phyloP scores from a whole-genome alignment of 2,113 vertebrate genomes.

The Rhea americana region DNA sequence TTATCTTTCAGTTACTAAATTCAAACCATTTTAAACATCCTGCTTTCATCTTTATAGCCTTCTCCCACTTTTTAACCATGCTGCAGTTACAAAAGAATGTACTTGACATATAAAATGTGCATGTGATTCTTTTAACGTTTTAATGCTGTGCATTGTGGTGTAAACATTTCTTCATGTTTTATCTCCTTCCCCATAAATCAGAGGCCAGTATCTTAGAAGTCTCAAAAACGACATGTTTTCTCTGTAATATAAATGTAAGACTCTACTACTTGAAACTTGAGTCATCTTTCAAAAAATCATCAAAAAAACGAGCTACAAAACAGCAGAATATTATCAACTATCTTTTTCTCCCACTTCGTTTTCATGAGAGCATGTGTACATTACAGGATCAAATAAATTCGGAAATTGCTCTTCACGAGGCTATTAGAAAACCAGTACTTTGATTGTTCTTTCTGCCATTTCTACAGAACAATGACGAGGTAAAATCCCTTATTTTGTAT shows the following conservation, averaged over 20 bases:
- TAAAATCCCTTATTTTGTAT: neutral
- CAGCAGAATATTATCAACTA: slow-evolving; percentile 14
- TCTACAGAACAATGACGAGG: neutral
- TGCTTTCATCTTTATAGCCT: slow-evolving; percentile 66
- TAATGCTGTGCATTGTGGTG: slow-evolving; percentile 45
- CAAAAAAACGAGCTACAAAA: slow-evolving; percentile 34
- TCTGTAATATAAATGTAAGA: slow-evolving; percentile 52
- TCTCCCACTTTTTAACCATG: slow-evolving; percentile 47
- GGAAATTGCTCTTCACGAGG: neutral
- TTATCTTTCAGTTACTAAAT: slow-evolving; percentile 61
- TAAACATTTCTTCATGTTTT: slow-evolving; percentile 65
- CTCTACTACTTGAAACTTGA: slow-evolving; percentile 35
- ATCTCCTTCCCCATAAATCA: slow-evolving; percentile 67
- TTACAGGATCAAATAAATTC: neutral
- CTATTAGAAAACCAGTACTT: neutral
- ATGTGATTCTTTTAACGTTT: slow-evolving; percentile 56
- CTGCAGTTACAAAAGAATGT: slow-evolving; percentile 34
- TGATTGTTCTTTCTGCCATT: neutral
- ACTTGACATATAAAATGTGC: slow-evolving; percentile 57
- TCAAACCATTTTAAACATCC: slow-evolving; percentile 64
- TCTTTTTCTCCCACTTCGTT: neutral
- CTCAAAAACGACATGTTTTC: slow-evolving; percentile 52
- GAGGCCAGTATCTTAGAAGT: slow-evolving; percentile 53
- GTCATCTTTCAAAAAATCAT: slow-evolving; percentile 60
- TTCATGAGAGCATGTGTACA: neutral